Base-by-base conservation (phyloP, 1,140 invertebrate species). In the Akabosia matsudoensis region DNA sequence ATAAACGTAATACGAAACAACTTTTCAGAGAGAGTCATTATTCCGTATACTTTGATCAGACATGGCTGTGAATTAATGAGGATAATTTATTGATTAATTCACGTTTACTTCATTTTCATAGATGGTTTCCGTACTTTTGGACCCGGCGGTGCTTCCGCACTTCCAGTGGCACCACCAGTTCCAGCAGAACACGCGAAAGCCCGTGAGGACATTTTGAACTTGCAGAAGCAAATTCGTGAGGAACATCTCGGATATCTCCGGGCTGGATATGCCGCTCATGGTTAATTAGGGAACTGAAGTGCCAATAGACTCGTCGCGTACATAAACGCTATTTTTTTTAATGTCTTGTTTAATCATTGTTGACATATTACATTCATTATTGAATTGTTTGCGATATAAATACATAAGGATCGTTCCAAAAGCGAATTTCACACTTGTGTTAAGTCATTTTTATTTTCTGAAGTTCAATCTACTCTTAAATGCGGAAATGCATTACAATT, bases 201-300 rank as follows among this genome's bases (percentile, higher is more conserved):
- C 26, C 75, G 80, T 73, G 82, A 82, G 75, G 81, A 82, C 26
- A 75, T 76, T 51, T 81, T 81, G 24, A 70, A 71, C 16, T 45
- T 77, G 28, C 78, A 77, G 33, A 79, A 77, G 52, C 75, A 78
- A 37, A 76, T 74, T 51, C 75, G 82, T 13, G 52, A 79, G 31
- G 56, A 79, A 26, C 72, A 79, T 34, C 56, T 82, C 1, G 76
- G 76, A 14, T 70, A 78, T 13, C 75, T 82, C 7, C 75, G 78
- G 70, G 77, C 76, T 76, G 78, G 28, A 16, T 75, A 72, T 45
- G 70, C 70, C 10, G 70, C 70, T 37, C 70, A 72, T 37, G 70
- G 70, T 34, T 70, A 70, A 70, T 30, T 26, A 24, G 26, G 14
- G 22, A 61, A 24, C 22, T 61, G 7, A 61, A 61, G 54, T 45